Base-by-base conservation (phyloP, 2,797 vertebrate genomes). In the Ctenopoma kingsleyae region DNA sequence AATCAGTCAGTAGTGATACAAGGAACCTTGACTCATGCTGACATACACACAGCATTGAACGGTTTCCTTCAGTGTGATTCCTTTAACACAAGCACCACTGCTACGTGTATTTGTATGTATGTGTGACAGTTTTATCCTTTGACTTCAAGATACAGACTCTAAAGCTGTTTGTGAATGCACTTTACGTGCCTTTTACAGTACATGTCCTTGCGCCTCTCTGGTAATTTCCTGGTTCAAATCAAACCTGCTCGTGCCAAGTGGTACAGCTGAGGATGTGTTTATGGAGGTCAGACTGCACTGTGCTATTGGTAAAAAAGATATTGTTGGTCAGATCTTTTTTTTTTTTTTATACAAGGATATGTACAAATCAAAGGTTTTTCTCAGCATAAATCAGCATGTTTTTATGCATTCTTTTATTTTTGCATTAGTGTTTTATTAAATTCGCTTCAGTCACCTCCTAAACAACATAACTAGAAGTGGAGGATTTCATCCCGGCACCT, bases 1-100 rank as follows among this genome's bases (percentile, higher is more conserved):
- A 60, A 65, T 55, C 40, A 80, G 74, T 78, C 72, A 66, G 9
- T 36, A 27, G 17, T 43, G 66, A 74, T 60, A 36, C 44, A 62
- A n/a, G 43, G 19, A 63, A 40, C 23, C 23, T 23, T 0, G 1
- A 23, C 19, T 71, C 20, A 53, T 10, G 17, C 10, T 53, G 8
- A 23, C 19, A 53, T 8, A 30, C 62, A 52, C 20, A 43, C 23
- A 48, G 15, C 40, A 58, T 56, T 74, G 54, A 64, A 52, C 44
- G 3, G 35, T 53, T 35, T 53, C 48, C 30, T 52, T 12, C n/a
- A 48, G 30, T 46, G 46, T 64, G 51, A 73, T 67, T 47, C 32
- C 17, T 53, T 61, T 32, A 66, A 41, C 38, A 53, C 22, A 64
- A 44, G 44, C 25, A 13, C 13, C 3, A 2, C 15, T 19, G 25